These are phyloP conservation scores for Altica lythri DNA, from an alignment of 2,888 invertebrate species.

Conservation along the genomic window DNA sequence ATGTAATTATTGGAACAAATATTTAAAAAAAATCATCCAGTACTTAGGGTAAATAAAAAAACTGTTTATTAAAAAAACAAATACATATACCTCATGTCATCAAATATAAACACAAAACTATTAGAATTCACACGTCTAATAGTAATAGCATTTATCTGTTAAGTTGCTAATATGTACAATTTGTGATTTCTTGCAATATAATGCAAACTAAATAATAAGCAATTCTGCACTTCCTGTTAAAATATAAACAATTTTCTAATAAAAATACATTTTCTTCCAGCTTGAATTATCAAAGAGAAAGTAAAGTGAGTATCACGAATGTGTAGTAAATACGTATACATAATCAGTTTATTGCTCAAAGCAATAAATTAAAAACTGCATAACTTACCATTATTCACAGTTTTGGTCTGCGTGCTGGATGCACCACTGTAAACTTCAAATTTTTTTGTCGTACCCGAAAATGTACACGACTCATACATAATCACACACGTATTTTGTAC, in stretches of 20 bases:
- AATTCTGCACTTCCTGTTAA: constrained; percentile 4
- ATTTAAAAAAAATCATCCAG: too few relatives aligned
- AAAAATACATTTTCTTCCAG: too few relatives aligned
- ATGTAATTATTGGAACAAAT: too few relatives aligned
- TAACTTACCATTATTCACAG: constrained; percentile 75
- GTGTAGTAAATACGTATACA: constrained; percentile 4
- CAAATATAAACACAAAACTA: too few relatives aligned
- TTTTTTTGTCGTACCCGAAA: constrained; percentile 51
- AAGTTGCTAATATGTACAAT: too few relatives aligned
- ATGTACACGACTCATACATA: constrained; percentile 62
- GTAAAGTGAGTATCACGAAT: constrained; percentile 4
- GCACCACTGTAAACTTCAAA: constrained; percentile 73
- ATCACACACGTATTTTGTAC: constrained; percentile 53
- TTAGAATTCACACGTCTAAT: too few relatives aligned
- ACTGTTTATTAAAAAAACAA: too few relatives aligned
- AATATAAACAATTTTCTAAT: background rate
- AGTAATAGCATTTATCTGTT: too few relatives aligned
- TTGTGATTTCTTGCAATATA: too few relatives aligned
- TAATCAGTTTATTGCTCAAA: constrained; percentile 17
- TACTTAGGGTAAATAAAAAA: too few relatives aligned
- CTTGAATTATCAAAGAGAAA: background rate
- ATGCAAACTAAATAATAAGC: too few relatives aligned
- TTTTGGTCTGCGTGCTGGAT: constrained; percentile 72
- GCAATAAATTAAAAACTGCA: constrained; percentile 15
- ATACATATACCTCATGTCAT: too few relatives aligned